Conservation (phyloP, 2,797 vertebrate species). For the Lepilemur ruficaudatus region DNA sequence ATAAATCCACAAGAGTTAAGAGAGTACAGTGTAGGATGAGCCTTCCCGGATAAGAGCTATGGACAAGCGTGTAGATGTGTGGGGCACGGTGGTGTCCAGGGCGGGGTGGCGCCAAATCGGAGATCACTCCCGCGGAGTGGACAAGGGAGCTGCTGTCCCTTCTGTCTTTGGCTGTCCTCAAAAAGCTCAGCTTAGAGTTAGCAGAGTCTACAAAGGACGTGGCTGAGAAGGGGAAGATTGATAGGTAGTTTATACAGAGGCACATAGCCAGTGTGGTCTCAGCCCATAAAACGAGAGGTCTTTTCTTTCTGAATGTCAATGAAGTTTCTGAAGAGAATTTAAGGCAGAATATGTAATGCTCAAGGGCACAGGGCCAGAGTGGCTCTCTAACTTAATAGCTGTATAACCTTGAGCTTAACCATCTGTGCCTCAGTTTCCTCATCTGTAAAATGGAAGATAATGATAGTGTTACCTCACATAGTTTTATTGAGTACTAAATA, state of each 20-base stretch:
- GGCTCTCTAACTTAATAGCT: not conserved
- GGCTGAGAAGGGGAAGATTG: not conserved
- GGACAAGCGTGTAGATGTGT: accelerated
- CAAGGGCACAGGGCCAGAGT: not conserved
- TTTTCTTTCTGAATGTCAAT: not conserved
- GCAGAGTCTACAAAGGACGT: not conserved
- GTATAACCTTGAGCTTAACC: not conserved
- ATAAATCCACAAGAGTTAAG: not conserved
- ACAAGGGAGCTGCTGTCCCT: not conserved
- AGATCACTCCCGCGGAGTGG: accelerated
- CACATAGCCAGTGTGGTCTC: not conserved
- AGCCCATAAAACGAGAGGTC: not conserved
- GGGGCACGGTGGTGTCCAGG: accelerated
- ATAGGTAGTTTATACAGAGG: not conserved
- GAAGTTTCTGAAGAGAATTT: not conserved
- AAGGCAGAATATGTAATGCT: not conserved
- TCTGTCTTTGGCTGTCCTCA: not conserved
- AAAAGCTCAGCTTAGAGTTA: not conserved
- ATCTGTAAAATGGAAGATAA: not conserved
- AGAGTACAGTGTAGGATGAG: not conserved
- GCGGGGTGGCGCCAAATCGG: accelerated
- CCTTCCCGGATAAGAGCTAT: not conserved
- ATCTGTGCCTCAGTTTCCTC: not conserved
- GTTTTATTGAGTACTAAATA: not conserved
- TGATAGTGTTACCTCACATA: too few relatives aligned